Percentiles rank a stretch among this genome's conserved stretches.
Conservation (phyloP, 2,797 vertebrate genomes). For the Enteromius thamalakanensis region DNA sequence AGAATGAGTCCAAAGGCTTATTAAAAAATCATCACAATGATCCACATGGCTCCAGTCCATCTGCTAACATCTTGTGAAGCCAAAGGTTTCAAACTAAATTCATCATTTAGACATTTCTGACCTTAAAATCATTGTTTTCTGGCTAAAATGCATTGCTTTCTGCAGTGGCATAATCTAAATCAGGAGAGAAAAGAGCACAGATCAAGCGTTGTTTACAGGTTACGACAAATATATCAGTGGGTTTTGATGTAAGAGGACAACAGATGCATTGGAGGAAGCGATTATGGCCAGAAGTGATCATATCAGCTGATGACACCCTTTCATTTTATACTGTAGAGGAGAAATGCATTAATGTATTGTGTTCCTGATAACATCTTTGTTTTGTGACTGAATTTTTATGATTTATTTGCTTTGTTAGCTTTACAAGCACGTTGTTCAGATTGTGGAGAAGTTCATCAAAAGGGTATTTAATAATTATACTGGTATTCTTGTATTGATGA, state of each 20-base stretch:
- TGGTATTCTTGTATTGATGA: background rate
- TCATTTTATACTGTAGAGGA: background rate
- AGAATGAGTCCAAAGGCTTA: background rate
- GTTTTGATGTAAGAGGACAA: background rate
- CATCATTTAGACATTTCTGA: background rate
- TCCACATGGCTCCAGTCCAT: background rate
- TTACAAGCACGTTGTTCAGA: conserved; percentile 99
- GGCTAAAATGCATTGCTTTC: background rate
- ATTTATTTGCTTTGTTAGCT: conserved; percentile 75
- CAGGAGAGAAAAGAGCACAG: background rate
- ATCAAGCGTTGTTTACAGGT: background rate
- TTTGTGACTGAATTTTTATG: background rate
- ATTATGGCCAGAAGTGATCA: background rate
- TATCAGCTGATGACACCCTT: background rate
- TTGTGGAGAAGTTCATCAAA: conserved; percentile 99
- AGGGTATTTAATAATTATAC: conserved; percentile 80
- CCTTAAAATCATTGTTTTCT: background rate
- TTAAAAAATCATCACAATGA: background rate
- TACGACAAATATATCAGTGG: background rate
- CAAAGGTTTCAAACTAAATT: background rate
- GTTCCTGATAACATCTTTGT: background rate
- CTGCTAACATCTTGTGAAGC: background rate
- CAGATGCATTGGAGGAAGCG: background rate
- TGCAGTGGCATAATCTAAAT: background rate
- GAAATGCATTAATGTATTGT: too few relatives aligned